phyloP scores from a whole-genome alignment of 2,113 vertebrate species.

The Strigops habroptila region DNA sequence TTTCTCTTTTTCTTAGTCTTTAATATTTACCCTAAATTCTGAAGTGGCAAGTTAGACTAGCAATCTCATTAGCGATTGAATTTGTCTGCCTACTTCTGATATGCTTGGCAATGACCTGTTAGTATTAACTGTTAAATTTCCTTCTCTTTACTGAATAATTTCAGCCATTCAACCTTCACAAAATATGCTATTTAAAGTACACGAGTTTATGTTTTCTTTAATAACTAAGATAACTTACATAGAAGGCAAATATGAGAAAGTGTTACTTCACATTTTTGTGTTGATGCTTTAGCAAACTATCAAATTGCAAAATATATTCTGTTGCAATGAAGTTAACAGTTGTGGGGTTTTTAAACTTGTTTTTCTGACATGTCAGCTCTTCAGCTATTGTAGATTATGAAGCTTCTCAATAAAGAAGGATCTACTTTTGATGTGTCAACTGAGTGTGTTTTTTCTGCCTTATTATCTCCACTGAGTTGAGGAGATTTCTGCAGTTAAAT shows the following conservation, averaged over 20 bases:
- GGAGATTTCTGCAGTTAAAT: background rate
- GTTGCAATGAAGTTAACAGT: background rate
- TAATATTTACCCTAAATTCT: background rate
- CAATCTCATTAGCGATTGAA: constrained; percentile 10
- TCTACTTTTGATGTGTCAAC: background rate
- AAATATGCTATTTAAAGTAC: background rate
- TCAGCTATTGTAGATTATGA: background rate
- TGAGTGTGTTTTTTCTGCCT: background rate
- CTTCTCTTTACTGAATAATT: background rate
- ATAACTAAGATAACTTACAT: background rate
- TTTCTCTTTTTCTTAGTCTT: background rate
- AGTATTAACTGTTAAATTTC: background rate
- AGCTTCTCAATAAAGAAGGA: background rate
- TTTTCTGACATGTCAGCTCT: background rate
- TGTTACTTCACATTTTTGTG: background rate
- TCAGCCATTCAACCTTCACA: background rate
- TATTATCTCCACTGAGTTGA: background rate
- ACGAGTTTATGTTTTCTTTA: background rate
- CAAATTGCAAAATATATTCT: background rate
- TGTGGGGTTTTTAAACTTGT: background rate
- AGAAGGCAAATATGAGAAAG: background rate
- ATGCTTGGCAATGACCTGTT: background rate
- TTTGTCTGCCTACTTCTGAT: background rate
- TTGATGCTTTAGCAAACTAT: background rate
- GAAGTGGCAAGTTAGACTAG: background rate